phyloP scores from a whole-genome alignment of 1,140 invertebrate genomes.

The Drosophila ogumai region DNA sequence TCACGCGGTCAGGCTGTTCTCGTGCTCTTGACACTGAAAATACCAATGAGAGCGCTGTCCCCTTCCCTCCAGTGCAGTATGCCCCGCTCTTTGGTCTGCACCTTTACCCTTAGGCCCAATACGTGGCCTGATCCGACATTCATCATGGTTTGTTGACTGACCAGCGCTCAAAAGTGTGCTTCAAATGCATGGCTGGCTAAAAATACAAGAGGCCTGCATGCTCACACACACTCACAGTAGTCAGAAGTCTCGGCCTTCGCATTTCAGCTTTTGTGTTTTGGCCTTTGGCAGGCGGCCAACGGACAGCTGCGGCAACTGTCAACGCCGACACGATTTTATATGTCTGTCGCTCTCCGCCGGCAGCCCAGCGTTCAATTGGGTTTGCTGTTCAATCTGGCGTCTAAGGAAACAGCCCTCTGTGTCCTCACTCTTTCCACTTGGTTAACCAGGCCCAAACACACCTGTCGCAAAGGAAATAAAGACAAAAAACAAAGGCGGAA shows the following conservation, averaged over 20 bases:
- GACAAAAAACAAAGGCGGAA: not conserved
- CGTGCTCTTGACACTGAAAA: slow-evolving; percentile 60
- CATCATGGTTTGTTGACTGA: not conserved
- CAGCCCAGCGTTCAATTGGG: slow-evolving; percentile 4
- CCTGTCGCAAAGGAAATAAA: not conserved
- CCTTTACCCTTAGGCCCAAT: not conserved
- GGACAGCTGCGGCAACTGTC: slow-evolving; percentile 66
- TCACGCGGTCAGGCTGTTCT: not conserved
- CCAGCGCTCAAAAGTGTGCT: slow-evolving; percentile 17
- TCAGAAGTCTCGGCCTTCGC: slow-evolving; percentile 2
- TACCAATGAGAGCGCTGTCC: slow-evolving; percentile 1
- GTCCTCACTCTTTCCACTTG: not conserved
- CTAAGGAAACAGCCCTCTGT: not conserved
- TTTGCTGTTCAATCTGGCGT: not conserved
- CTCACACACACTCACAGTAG: not conserved
- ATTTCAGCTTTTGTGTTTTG: slow-evolving; percentile 17
- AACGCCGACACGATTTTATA: slow-evolving; percentile 59
- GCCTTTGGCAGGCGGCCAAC: slow-evolving; percentile 56
- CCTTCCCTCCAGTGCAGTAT: not conserved
- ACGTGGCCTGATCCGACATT: slow-evolving; percentile 25
- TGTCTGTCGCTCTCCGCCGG: slow-evolving; percentile 8
- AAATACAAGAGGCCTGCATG: slow-evolving; percentile 7
- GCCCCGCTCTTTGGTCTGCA: not conserved
- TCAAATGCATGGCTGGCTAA: slow-evolving; percentile 9
- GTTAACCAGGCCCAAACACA: not conserved